Percentiles rank a stretch among this genome's conserved stretches.
phyloP scores from a whole-genome alignment of 2,888 invertebrate genomes.

The Rotaria socialis region DNA sequence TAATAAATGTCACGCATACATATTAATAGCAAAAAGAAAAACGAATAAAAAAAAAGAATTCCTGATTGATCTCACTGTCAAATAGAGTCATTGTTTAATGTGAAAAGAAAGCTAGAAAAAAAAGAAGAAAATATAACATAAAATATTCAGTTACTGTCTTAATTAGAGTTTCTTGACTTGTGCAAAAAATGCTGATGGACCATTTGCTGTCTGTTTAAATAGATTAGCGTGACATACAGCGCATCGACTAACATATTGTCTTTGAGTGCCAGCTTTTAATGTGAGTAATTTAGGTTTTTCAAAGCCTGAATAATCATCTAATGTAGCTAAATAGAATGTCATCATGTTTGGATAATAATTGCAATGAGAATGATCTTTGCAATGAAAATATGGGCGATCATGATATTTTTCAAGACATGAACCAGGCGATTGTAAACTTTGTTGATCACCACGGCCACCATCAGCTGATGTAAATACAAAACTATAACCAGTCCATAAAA shows the following conservation, averaged over 20 bases:
- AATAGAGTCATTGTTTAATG: background rate
- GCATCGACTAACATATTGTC: conserved; percentile 80
- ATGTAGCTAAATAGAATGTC: conserved; percentile 91
- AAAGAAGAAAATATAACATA: conserved; percentile 21
- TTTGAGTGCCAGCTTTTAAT: conserved; percentile 76
- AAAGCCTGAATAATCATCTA: conserved; percentile 67
- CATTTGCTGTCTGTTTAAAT: conserved; percentile 18
- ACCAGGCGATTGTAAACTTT: conserved; percentile 85
- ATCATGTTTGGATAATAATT: conserved; percentile 87
- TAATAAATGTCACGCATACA: conserved; percentile 6
- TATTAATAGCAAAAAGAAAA: background rate
- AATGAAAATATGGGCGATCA: conserved; percentile 89
- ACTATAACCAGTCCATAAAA: conserved; percentile 92
- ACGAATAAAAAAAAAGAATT: background rate
- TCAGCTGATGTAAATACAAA: conserved; percentile 86
- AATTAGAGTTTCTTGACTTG: conserved; percentile 29
- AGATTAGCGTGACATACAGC: conserved; percentile 64
- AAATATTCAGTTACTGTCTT: background rate
- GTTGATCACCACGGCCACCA: conserved; percentile 83
- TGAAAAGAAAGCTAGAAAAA: background rate
- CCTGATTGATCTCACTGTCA: background rate
- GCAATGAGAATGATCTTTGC: conserved; percentile 70
- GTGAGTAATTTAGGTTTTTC: conserved; percentile 77
- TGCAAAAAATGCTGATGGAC: conserved; percentile 30
- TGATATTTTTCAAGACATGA: conserved; percentile 91